Evolutionary conservation across 2,888 invertebrate species (phyloP), one percentile per base, ranked within the genome.

Genomic region (Nebria brevicollis): DNA sequence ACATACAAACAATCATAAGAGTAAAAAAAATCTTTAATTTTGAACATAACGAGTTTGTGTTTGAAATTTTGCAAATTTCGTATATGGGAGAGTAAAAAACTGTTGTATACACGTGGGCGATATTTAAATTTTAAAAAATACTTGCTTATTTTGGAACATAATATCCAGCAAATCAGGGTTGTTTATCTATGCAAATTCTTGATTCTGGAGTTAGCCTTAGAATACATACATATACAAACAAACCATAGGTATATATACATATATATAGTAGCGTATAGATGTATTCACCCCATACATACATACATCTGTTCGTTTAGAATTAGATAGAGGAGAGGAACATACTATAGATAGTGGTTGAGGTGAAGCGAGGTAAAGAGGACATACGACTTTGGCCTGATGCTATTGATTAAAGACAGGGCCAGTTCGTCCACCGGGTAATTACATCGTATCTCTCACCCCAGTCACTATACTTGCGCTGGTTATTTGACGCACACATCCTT

Each of bases 391-490:
- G 20, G 75, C 80, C 86, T 86, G 87, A 87, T 87, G 87, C 88
- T 88, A 89, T 88, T 88, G 88, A 89, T 89, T 89, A 88, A 89
- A 88, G 88, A 88, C 88, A 88, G 87, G 88, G 54, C 54, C 88
- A 88, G 80, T 80, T 87, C 88, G 88, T 88, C 88, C 88, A 88
- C 88, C 88, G 88, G 87, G 88, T 88, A 89, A 89, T 88, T 89
- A 78, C 78, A 74, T 78, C 78, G 72, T 74, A 66, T 78, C 87
- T 87, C 87, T 87, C 86, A 54, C 54, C 54, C 54, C 54, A 11
- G 2, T 13, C 13, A 8, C 54, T 54, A 34, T 34, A 34, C 34
- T 34, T 34, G 34, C 34, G 34, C 34, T 34, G 34, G 34, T 34
- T 34, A 34, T 34, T 54, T 54, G 54, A 54, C 54, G 54, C 54